Base-by-base conservation (phyloP, 2,888 invertebrate species). In the Amphipoea lucens region DNA sequence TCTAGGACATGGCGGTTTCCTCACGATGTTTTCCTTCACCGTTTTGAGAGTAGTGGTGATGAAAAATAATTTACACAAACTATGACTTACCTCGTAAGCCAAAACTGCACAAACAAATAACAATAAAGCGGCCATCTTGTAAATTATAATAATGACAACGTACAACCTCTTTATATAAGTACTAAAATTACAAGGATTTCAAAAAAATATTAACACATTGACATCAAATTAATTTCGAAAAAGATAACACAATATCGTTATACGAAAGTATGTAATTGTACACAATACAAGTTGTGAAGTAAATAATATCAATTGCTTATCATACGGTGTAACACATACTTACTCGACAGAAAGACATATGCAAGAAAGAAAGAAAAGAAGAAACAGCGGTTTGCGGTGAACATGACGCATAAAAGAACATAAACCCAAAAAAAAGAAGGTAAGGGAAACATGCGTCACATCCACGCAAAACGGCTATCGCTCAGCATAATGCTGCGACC, bases 81-180 rank as follows among this genome's bases (percentile, higher is more conserved):
- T 60, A 1, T n/a, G n/a, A n/a, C 57, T 84, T 81, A 86, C 88
- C 82, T 79, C 66, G 11, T 78, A 82, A 84, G 70, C 76, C 11
- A 87, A 74, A 45, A 54, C 62, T 36, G 78, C 74, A 0, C 42
- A 45, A 62, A 82, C 48, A 12, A 78, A 0, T 48, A 82, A 36
- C 12, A 81, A 11, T 45, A 87, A 40, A 4, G 17, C 70, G 1
- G 51, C 54, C 85, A 87, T 85, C 17, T 73, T 79, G 42, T 23
- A 73, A 70, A 73, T 45, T 36, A 1, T 67, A 57, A 78, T 48
- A 57, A 71, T 48, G 51, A 73, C 14, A 57, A 9, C 20, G 14
- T 14, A 29, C 54, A 48, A 70, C 29, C 51, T 54, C 74, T 57
- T 87, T 86, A 66, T 87, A 86, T 87, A 45, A 45, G 45, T 45